Conservation (phyloP, 2,888 invertebrate species). For the Drosophila antonietae region DNA sequence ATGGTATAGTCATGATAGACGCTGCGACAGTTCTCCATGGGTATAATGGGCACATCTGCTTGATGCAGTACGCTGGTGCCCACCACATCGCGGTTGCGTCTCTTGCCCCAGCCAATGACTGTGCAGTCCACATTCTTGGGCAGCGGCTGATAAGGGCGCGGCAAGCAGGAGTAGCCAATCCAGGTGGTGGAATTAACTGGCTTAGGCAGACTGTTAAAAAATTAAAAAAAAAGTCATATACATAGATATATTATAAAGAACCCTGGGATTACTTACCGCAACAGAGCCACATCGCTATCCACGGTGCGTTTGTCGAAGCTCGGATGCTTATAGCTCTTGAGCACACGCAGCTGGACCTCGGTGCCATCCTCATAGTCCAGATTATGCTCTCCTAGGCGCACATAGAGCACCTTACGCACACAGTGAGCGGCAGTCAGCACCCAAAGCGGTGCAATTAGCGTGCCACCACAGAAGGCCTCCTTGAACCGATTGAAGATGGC, state of each 20-base stretch:
- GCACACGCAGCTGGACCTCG: constrained; percentile 91
- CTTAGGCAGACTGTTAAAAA: constrained; percentile 77
- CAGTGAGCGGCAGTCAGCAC: constrained; percentile 95
- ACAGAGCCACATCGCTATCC: constrained; percentile 95
- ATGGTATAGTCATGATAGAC: constrained; percentile 95
- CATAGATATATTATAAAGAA: background rate
- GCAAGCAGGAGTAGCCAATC: constrained; percentile 92
- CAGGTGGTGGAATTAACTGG: constrained; percentile 80
- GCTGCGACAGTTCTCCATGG: constrained; percentile 90
- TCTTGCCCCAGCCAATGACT: constrained; percentile 97
- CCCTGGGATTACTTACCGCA: constrained; percentile 85
- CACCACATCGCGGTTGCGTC: constrained; percentile 89
- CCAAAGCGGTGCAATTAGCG: constrained; percentile 92
- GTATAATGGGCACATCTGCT: constrained; percentile 94
- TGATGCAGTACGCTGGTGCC: constrained; percentile 94
- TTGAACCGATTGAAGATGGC: constrained; percentile 93
- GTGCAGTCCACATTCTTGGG: constrained; percentile 90
- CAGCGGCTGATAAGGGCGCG: constrained; percentile 88
- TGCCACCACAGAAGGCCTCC: constrained; percentile 96
- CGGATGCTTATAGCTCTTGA: constrained; percentile 92
- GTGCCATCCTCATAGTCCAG: constrained; percentile 90
- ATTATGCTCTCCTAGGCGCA: constrained; percentile 95
- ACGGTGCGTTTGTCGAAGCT: constrained; percentile 94
- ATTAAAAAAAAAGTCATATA: background rate
- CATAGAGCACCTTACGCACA: constrained; percentile 90